Percentiles rank a stretch among this genome's conserved stretches.
Evolutionary conservation across 2,797 vertebrate genomes (phyloP).

Genomic region (Buphagus erythrorhynchus): DNA sequence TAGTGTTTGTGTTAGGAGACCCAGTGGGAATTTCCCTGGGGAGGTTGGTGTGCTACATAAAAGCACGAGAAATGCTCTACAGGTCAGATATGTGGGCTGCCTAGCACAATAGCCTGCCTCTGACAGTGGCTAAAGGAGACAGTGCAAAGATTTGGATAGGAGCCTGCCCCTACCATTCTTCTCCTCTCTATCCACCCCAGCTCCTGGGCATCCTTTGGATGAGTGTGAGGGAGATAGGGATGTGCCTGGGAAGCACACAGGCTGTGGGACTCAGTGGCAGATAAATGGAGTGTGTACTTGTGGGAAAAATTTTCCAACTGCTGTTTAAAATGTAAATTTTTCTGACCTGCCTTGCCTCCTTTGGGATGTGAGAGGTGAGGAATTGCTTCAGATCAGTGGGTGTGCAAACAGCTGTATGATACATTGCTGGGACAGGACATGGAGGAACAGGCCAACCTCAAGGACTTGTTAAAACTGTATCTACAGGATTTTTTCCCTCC

Average conservation of each 20-base stretch:
- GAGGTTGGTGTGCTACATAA: neutral
- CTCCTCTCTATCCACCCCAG: neutral
- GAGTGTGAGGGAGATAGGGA: neutral
- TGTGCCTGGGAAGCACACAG: neutral
- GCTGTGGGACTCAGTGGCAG: neutral
- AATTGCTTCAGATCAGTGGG: neutral
- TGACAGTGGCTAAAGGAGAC: neutral
- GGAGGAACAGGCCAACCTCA: neutral
- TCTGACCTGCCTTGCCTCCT: neutral
- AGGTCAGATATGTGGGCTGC: neutral
- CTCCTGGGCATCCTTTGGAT: neutral
- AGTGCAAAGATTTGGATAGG: neutral
- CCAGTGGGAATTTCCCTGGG: neutral
- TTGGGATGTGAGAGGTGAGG: neutral
- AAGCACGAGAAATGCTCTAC: neutral
- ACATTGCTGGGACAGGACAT: neutral
- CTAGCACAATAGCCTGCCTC: neutral
- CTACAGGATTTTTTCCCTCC: neutral
- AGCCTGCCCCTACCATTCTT: neutral
- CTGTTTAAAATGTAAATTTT: neutral
- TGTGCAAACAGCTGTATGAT: slow-evolving; percentile 9
- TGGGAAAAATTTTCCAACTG: neutral
- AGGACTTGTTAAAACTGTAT: slow-evolving; percentile 13
- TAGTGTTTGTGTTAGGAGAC: neutral
- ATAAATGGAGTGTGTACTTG: neutral